phyloP scores from a whole-genome alignment of 2,888 invertebrate genomes.

The Pogonocherus hispidulus region DNA sequence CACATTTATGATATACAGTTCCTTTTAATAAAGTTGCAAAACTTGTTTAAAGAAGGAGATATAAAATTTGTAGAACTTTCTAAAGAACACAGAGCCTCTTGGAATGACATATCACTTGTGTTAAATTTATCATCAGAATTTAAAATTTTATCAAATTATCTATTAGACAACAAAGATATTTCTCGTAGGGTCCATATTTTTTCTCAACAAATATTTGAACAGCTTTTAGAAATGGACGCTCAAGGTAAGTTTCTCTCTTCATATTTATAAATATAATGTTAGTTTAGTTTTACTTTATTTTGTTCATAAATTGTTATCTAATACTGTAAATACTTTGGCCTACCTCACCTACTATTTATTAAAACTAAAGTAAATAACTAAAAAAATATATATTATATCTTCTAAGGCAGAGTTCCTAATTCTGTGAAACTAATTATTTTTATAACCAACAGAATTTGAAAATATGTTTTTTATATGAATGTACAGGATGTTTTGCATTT shows the following conservation, averaged over 20 bases:
- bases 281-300: too few relatives aligned
- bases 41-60: slow-evolving; percentile 38
- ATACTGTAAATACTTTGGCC: too few relatives aligned
- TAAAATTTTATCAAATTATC: slow-evolving; percentile 32
- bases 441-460: too few relatives aligned
- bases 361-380: too few relatives aligned
- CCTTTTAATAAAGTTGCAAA: slow-evolving; percentile 41
- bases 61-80: slow-evolving; percentile 33
- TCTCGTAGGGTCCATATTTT: slow-evolving; percentile 38
- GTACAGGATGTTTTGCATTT: too few relatives aligned
- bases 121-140: slow-evolving; percentile 32
- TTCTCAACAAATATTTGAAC: slow-evolving; percentile 35
- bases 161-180: slow-evolving; percentile 19
- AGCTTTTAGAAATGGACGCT: slow-evolving; percentile 28
- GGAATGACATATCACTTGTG: slow-evolving; percentile 39
- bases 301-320: too few relatives aligned
- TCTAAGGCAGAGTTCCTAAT: too few relatives aligned
- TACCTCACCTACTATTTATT: too few relatives aligned
- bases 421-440: too few relatives aligned
- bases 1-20: slow-evolving; percentile 46
- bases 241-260: slow-evolving; percentile 19
- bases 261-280: too few relatives aligned
- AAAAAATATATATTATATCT: too few relatives aligned
- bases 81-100: slow-evolving; percentile 28
- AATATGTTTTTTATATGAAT: too few relatives aligned